These are phyloP conservation scores for Criorhina ranunculi DNA, from an alignment of 2,888 invertebrate species.

Conservation along the genomic window DNA sequence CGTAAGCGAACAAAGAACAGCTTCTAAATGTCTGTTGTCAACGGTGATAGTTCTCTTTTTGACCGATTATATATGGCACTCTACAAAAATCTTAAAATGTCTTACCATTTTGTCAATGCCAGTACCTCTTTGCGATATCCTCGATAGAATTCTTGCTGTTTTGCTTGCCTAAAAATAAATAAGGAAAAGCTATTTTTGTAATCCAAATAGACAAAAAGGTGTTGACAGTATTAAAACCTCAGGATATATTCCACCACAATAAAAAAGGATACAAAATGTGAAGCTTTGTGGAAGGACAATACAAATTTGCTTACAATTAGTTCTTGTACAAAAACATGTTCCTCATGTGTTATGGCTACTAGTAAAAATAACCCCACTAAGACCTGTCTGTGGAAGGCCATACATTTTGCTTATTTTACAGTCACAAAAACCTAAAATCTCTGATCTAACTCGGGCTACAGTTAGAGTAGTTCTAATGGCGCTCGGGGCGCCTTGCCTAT, in stretches of 20 bases:
- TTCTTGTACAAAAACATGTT: not conserved
- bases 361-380: not conserved
- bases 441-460: not conserved
- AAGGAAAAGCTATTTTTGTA: not conserved
- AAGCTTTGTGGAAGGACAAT: not conserved
- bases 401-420: not conserved
- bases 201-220: not conserved
- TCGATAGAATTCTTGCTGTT: conserved; percentile 72
- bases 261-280: not conserved
- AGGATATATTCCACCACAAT: not conserved
- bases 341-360: not conserved
- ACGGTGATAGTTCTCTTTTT: too few species aligned
- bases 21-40: too few species aligned
- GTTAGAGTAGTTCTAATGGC: too few species aligned
- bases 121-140: conserved; percentile 60
- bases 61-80: too few species aligned
- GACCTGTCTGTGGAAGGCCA: not conserved
- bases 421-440: not conserved
- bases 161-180: conserved; percentile 65
- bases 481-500: too few species aligned
- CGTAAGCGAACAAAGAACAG: too few species aligned
- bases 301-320: not conserved
- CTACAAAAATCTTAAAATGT: not conserved
- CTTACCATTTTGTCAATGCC: conserved; percentile 74
- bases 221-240: not conserved